Percentiles rank a stretch among this genome's conserved stretches.
Conservation (phyloP, 2,113 vertebrate species). For the Strix aluco region DNA sequence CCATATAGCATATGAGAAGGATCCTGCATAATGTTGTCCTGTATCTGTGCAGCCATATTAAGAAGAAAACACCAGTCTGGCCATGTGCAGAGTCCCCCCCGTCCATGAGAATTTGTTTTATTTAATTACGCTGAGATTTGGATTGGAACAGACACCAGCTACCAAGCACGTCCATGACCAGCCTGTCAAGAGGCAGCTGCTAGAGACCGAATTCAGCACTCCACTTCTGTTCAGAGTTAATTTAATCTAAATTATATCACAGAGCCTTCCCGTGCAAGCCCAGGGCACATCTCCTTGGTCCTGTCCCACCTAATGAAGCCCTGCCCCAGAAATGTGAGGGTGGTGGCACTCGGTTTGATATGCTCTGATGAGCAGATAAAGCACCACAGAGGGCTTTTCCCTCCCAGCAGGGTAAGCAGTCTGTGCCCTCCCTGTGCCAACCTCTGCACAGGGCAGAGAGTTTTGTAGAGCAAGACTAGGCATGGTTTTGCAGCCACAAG, state of each 20-base stretch:
- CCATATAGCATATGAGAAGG: fast-evolving
- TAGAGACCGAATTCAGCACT: neutral
- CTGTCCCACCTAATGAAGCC: neutral
- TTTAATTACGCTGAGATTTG: too few relatives aligned
- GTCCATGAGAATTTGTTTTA: fast-evolving
- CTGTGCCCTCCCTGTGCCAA: neutral
- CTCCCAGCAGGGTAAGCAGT: neutral
- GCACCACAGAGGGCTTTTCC: neutral
- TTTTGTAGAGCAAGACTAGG: neutral
- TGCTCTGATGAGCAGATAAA: fast-evolving
- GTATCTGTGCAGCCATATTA: too few relatives aligned
- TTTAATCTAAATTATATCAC: neutral
- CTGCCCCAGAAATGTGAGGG: neutral
- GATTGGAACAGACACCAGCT: neutral
- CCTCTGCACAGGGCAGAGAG: neutral
- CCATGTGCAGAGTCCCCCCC: neutral
- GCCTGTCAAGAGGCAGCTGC: neutral
- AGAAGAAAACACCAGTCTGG: neutral
- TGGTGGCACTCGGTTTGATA: fast-evolving
- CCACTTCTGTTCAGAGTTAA: neutral
- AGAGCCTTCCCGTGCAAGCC: neutral
- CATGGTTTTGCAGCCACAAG: fast-evolving
- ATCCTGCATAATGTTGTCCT: fast-evolving
- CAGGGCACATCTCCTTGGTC: neutral
- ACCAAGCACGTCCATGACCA: fast-evolving